Percentiles rank a stretch among this genome's conserved stretches.
Conservation (phyloP, 2,888 invertebrate species). For the Drosophila putrida region DNA sequence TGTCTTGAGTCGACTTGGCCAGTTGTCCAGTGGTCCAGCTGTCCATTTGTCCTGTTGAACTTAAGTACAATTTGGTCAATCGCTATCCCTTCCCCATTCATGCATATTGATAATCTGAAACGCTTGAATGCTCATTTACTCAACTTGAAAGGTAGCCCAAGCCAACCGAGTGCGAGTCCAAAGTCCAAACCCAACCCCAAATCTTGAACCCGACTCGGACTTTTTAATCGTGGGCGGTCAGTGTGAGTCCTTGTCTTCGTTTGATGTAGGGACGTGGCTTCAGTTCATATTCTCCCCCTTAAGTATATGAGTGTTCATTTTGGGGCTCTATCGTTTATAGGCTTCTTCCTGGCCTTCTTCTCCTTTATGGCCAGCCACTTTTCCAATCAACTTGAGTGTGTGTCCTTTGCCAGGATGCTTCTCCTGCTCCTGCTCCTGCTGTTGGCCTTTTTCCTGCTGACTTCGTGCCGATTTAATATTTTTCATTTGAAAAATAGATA, state of each 20-base stretch:
- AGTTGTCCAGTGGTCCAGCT: conserved; percentile 33
- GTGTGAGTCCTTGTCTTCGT: conserved; percentile 36
- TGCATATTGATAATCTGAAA: conserved; percentile 82
- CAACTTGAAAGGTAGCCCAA: conserved; percentile 74
- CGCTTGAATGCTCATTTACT: conserved; percentile 81
- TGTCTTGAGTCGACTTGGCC: conserved; percentile 14
- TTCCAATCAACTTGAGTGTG: conserved; percentile 75
- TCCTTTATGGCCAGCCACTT: conserved; percentile 58
- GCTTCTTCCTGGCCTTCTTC: conserved; percentile 31
- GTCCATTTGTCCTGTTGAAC: conserved; percentile 45
- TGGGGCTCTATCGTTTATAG: conserved; percentile 53
- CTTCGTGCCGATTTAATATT: conserved; percentile 74
- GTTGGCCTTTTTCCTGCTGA: conserved; percentile 59
- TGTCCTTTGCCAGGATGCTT: conserved; percentile 40
- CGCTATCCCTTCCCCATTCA: conserved; percentile 29
- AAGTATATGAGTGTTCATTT: conserved; percentile 64
- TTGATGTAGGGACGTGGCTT: conserved; percentile 50
- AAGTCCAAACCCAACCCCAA: conserved; percentile 11
- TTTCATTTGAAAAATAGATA: conserved; percentile 75
- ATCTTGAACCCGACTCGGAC: conserved; percentile 39
- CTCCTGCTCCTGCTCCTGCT: conserved; percentile 35
- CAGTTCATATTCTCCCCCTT: conserved; percentile 26
- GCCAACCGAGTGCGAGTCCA: neutral
- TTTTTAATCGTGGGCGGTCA: conserved; percentile 73
- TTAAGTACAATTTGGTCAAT: conserved; percentile 68